These are phyloP conservation scores for Bufotes viridis DNA, from an alignment of 2,797 vertebrate species.

Conservation along the genomic window DNA sequence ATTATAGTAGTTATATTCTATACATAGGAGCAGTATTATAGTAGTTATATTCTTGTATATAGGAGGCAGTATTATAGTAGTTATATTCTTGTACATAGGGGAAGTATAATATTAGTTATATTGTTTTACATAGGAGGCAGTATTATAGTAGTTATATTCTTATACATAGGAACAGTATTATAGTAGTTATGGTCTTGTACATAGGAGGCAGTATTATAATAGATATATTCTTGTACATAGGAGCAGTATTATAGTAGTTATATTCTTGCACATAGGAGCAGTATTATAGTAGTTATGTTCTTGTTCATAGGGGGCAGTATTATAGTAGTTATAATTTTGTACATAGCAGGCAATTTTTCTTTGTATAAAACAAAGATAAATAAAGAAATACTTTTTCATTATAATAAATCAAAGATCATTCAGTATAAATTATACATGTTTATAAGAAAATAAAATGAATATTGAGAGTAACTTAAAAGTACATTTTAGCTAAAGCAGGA, in stretches of 20 bases:
- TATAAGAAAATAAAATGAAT: too few relatives aligned
- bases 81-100: background rate
- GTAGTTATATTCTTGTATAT: slow-evolving; percentile 10
- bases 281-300: slow-evolving; percentile 13
- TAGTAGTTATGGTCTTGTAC: background rate
- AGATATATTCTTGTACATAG: background rate
- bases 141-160: slow-evolving; percentile 5
- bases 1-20: background rate
- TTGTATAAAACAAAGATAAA: too few relatives aligned
- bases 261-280: background rate
- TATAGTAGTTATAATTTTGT: background rate
- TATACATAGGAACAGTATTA: slow-evolving; percentile 1
- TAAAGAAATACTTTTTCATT: too few relatives aligned
- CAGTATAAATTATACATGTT: too few relatives aligned
- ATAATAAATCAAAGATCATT: too few relatives aligned
- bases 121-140: background rate
- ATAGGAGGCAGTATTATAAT: background rate
- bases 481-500: too few relatives aligned
- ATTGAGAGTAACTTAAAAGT: too few relatives aligned
- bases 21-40: background rate
- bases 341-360: background rate
- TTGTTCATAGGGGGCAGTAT: background rate
- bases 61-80: slow-evolving; percentile 1
- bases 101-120: slow-evolving; percentile 7
- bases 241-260: slow-evolving; percentile 2